Percentiles rank a stretch among this genome's conserved stretches.
These are phyloP conservation scores for Pollachius pollachius DNA, from an alignment of 2,113 vertebrate species.

Conservation along the genomic window DNA sequence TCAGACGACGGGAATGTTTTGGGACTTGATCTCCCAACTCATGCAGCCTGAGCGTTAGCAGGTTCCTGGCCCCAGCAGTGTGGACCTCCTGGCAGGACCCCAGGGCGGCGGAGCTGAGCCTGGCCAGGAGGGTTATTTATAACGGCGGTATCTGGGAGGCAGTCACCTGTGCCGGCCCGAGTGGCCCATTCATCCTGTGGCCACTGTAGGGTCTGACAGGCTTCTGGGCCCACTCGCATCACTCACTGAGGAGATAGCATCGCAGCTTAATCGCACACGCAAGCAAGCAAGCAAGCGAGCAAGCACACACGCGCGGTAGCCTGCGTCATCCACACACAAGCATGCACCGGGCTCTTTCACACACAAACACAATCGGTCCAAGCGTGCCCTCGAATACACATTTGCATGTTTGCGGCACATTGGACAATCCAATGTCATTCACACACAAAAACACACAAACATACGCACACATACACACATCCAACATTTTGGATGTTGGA, in stretches of 20 bases:
- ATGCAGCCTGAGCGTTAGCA: neutral
- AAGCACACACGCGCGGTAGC: conserved; percentile 9
- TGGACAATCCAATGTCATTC: neutral
- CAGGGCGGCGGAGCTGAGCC: too few species aligned
- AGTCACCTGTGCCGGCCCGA: conserved; percentile 35
- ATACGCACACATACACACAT: conserved; percentile 26
- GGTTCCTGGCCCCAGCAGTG: neutral
- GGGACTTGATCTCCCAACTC: neutral
- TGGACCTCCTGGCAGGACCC: neutral
- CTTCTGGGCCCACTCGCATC: conserved; percentile 27
- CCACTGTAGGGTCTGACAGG: conserved; percentile 25
- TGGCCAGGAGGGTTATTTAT: conserved; percentile 33
- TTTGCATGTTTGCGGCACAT: too few species aligned
- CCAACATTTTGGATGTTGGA: too few species aligned
- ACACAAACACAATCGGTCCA: too few species aligned
- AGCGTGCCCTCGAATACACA: too few species aligned
- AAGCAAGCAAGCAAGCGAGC: neutral
- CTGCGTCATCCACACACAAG: conserved; percentile 18
- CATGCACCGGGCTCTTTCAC: too few species aligned
- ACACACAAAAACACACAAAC: conserved; percentile 4
- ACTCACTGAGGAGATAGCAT: conserved; percentile 30
- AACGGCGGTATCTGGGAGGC: conserved; percentile 22
- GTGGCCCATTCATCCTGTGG: conserved; percentile 36
- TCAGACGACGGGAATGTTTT: too few species aligned
- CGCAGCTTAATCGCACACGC: conserved; percentile 21